Evolutionary conservation across 2,888 invertebrate species (phyloP).

Genomic region (Euspilapteryx auroguttella): DNA sequence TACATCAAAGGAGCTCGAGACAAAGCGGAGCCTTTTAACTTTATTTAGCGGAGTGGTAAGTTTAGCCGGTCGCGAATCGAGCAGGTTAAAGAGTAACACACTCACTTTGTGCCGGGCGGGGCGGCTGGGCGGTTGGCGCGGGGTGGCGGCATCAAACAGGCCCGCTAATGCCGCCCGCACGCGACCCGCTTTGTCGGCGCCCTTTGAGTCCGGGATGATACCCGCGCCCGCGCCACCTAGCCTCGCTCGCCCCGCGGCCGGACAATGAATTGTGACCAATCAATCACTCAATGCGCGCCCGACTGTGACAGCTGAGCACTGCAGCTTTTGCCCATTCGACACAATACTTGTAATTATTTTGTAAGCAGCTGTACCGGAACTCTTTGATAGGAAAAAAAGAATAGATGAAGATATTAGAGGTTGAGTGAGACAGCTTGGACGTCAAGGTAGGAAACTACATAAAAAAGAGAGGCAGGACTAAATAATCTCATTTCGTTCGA

Average conservation of each 20-base stretch:
- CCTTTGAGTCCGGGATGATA: slow-evolving; percentile 50
- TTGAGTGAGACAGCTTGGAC: too few species aligned
- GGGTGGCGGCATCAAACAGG: slow-evolving; percentile 42
- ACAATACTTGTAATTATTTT: not conserved
- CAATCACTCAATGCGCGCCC: not conserved
- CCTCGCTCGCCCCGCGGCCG: slow-evolving; percentile 1
- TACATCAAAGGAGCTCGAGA: slow-evolving; percentile 58
- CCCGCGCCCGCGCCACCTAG: slow-evolving; percentile 11
- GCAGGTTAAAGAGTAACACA: slow-evolving; percentile 62
- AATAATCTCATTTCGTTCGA: too few species aligned
- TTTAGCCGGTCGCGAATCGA: slow-evolving; percentile 61
- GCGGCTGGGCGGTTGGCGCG: slow-evolving; percentile 15
- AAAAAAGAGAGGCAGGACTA: too few species aligned
- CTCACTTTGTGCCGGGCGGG: slow-evolving; percentile 43
- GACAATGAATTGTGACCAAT: slow-evolving; percentile 3
- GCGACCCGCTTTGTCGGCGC: slow-evolving; percentile 51
- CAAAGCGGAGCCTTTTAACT: slow-evolving; percentile 62
- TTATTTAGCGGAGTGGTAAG: slow-evolving; percentile 62
- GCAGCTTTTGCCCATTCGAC: not conserved
- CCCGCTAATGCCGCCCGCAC: slow-evolving; percentile 54
- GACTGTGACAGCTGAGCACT: not conserved
- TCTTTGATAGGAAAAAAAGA: too few species aligned
- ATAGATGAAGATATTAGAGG: too few species aligned
- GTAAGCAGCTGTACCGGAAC: too few species aligned
- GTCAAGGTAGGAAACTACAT: too few species aligned